Base-by-base conservation (phyloP, 1,140 invertebrate genomes). In the Drosophila serrata region DNA sequence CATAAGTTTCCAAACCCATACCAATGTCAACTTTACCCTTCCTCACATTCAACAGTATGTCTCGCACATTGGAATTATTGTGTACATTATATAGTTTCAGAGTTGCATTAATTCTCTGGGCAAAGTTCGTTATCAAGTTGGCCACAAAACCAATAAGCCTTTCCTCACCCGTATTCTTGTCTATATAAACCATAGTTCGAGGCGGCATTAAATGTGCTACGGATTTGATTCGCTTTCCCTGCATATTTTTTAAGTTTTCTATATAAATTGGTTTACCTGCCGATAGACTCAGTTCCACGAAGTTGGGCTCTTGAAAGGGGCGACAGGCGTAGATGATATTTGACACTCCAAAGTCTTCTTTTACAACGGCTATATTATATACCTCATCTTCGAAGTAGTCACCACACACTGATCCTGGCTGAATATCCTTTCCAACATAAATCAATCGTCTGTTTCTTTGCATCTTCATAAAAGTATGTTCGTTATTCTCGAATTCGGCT, bases 241-340 rank as follows among this genome's bases (percentile, higher is more conserved):
- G 48, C 70, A 91, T 79, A 33, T 91, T 75, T 3, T 1, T 24
- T 33, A 87, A 79, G 19, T 85, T 81, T 43, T 79, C 39, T 9
- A 75, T 46, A 37, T 73, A 91, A 11, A 82, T 63, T 4, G 33
- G 15, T 0, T 4, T 39, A 8, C 3, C n/a, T 6, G 29, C 5
- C 13, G 13, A 8, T 0, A 62, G 13, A n/a, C 15, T 15, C 0
- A 82, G 17, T 33, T 72, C 42, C 17, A 51, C 35, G 11, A 57
- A 24, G 13, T 46, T 64, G 7, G 17, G n/a, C 7, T 46, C 0
- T 12, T 49, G 24, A 31, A 75, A 81, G 43, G 6, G 40, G 5
- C 69, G 69, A 58, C 82, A 91, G 7, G 63, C 42, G 37, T 75
- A 76, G 7, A 68, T 45, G 1, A 33, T 45, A 8, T 48, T 43